These are phyloP conservation scores for Thermophis baileyi DNA, from an alignment of 2,113 vertebrate species.

Conservation along the genomic window DNA sequence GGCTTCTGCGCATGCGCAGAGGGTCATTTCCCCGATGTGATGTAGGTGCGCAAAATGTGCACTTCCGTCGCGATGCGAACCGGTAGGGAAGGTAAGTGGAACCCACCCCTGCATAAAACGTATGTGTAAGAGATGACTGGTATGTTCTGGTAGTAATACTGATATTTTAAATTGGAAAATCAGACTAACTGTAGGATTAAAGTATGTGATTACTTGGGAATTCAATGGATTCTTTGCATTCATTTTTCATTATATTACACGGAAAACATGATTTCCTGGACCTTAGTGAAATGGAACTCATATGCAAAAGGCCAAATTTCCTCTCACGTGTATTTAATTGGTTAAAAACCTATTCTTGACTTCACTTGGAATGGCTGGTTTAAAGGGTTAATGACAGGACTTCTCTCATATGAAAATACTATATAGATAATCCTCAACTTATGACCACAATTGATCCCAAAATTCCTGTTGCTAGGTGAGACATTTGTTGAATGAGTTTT, in stretches of 20 bases:
- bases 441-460: neutral
- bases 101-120: too few relatives aligned
- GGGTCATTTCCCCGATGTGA: too few relatives aligned
- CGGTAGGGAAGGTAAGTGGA: too few relatives aligned
- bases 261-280: neutral
- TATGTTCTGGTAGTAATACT: neutral
- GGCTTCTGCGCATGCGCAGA: too few relatives aligned
- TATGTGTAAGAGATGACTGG: neutral
- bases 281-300: neutral
- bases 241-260: neutral
- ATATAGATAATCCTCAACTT: neutral
- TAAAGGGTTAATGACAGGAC: neutral
- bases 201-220: neutral
- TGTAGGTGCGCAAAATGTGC: too few relatives aligned
- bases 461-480: neutral
- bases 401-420: neutral
- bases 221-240: neutral
- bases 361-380: neutral
- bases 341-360: neutral
- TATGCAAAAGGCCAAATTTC: neutral
- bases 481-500: neutral
- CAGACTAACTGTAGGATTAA: neutral
- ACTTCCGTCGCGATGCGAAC: too few relatives aligned
- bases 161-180: neutral
- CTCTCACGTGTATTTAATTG: neutral